Base-by-base conservation (phyloP, 2,113 vertebrate species). In the Xiphias gladius region DNA sequence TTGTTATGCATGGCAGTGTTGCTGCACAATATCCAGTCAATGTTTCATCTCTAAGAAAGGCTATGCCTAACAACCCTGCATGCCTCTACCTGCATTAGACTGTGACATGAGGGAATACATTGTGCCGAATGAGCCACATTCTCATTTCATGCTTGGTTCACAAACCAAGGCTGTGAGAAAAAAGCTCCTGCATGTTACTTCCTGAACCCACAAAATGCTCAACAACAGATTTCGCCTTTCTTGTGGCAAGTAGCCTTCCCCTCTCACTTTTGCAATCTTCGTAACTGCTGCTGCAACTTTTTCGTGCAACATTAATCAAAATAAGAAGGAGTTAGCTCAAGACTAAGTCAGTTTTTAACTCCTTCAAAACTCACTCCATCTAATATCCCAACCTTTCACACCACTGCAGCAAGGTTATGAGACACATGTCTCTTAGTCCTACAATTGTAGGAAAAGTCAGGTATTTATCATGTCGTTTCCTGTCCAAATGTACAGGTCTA, bases 351-450 rank as follows among this genome's bases (percentile, higher is more conserved):
- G 19, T 17, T 59, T 3, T 57, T 7, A 46, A 13, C 46, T 43
- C 5, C 9, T 2, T 22, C 13, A 39, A 39, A 57, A n/a, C 30
- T 50, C 24, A 10, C 14, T 72, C 24, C 10, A 28, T 48, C 41
- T 26, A 35, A 41, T 35, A 78, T 61, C 61, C 12, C 39, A 41
- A 74, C 70, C 71, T 35, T 67, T 80, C 70, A 69, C 71, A 50
- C 35, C 16, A 2, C 63, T 59, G 54, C 66, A 62, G 62, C 61
- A 12, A 30, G 70, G 69, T 14, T 26, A 76, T 13, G 65, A 83
- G 64, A 71, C 84, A 78, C 8, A 74, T 30, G 88, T 76, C 81
- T 73, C 52, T 20, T 32, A 17, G 70, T 14, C 54, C 28, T 37
- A 19, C 80, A 24, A n/a, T 64, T 7, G 63, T 22, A 24, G 67